Base-by-base conservation (phyloP, 2,113 vertebrate genomes). In the Scytalopus superciliaris region DNA sequence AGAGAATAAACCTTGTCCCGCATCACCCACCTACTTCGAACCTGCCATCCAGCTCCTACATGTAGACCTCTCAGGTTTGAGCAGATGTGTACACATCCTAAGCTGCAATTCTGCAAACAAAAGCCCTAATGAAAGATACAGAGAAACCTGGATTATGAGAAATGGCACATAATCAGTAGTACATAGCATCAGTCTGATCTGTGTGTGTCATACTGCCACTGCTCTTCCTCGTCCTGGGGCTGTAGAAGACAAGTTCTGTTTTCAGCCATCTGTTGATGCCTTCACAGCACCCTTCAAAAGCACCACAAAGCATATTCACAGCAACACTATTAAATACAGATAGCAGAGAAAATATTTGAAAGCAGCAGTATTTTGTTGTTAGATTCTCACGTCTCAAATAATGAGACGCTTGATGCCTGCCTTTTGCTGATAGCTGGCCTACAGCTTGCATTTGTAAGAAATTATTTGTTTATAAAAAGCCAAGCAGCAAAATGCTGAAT, bases 401-500 rank as follows among this genome's bases (percentile, higher is more conserved):
- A 94, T 79, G 56, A 94, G 62, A 53, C 68, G 73, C 73, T 79
- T 60, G 53, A 89, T 84, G 77, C 19, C 87, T 94, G 89, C 66
- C 66, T 95, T 80, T 37, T 4, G 7, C 77, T 92, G 94, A 89
- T 91, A 95, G 87, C 89, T 94, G 59, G 60, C 35, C 76, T 47
- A 28, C 73, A 68, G 62, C 74, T 94, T 72, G 56, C 53, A 87
- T 92, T 94, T 75, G 25, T 72, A 87, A 81, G 87, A 89, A 89
- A 91, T 68, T 1, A 87, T 84, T 68, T 94, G 77, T 69, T 91
- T 77, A 90, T 8, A 24, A 91, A 92, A 85, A 95, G 62, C 56
- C 47, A 89, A 94, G 56, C 68, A 75, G 66, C 64, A 94, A 72
- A 89, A 64, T 72, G 35, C 60, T 84, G 77, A 93, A 90, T 68